Conservation (phyloP, 2,888 invertebrate species). For the Melipona bicolor region DNA sequence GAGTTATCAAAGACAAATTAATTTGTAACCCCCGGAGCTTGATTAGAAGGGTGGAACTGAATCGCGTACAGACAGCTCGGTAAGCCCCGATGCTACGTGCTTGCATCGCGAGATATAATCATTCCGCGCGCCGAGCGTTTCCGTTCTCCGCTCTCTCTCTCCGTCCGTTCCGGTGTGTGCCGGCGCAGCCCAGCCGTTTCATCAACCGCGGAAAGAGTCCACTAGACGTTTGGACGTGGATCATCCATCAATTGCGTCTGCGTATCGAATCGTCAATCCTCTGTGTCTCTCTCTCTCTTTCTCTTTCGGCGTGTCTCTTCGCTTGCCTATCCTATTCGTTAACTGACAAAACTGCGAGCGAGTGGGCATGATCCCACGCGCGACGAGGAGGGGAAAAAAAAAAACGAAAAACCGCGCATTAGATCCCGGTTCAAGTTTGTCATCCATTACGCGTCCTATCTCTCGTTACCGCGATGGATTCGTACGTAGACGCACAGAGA, state of each 20-base stretch:
- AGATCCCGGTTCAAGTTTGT: constrained; percentile 13
- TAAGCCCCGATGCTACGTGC: constrained; percentile 57
- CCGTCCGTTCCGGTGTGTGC: background rate
- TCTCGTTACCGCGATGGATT: constrained; percentile 8
- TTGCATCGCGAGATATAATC: constrained; percentile 57
- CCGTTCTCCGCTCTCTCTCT: constrained; percentile 13
- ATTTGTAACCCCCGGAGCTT: constrained; percentile 72
- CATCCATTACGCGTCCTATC: constrained; percentile 10
- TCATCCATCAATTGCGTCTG: constrained; percentile 61
- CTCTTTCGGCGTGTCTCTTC: background rate
- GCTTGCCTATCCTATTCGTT: background rate
- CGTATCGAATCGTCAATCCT: constrained; percentile 50
- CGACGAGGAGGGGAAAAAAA: constrained; percentile 17
- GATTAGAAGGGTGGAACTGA: constrained; percentile 75
- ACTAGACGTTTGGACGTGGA: constrained; percentile 47
- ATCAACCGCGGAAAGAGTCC: constrained; percentile 48
- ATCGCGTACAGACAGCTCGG: constrained; percentile 55
- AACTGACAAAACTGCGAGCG: constrained; percentile 34
- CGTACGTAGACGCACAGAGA: background rate
- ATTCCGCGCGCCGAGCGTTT: constrained; percentile 42
- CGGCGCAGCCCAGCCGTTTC: constrained; percentile 36
- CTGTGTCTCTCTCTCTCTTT: background rate
- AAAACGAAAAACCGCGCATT: constrained; percentile 15
- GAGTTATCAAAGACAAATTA: constrained; percentile 74
- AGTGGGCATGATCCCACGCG: background rate